Evolutionary conservation across 2,888 invertebrate genomes (phyloP).

Genomic region (Serrognathus titanus): DNA sequence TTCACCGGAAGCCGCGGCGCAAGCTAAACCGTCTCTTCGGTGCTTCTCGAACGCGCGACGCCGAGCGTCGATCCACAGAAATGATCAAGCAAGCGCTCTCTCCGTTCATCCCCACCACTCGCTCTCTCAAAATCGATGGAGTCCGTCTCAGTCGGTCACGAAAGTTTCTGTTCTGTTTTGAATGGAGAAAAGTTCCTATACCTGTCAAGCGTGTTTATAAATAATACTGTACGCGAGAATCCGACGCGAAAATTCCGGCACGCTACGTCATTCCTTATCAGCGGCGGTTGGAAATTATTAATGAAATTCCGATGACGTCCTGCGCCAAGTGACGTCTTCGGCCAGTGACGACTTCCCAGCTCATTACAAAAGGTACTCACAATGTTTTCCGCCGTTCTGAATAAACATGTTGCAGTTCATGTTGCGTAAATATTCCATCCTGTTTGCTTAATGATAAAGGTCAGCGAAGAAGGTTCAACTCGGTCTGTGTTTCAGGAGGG

Average conservation of each 20-base stretch:
- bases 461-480: background rate
- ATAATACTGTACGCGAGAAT: background rate
- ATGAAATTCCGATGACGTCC: constrained; percentile 18
- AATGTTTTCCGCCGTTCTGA: background rate
- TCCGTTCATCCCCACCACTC: constrained; percentile 2
- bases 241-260: background rate
- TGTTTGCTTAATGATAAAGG: background rate
- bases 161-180: background rate
- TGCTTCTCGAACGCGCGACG: constrained; percentile 4
- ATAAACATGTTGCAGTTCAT: background rate
- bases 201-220: constrained; percentile 1
- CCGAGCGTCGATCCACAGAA: constrained; percentile 1
- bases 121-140: constrained; percentile 2
- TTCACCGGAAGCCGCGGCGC: background rate
- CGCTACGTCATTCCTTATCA: background rate
- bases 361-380: constrained; percentile 10
- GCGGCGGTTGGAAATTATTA: background rate
- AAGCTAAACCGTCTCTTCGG: background rate
- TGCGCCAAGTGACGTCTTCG: constrained; percentile 12
- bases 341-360: background rate
- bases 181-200: background rate
- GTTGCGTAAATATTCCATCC: too few species aligned
- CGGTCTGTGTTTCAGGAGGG: too few species aligned
- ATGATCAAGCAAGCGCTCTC: constrained; percentile 3
- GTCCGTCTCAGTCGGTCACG: constrained; percentile 1